Conservation (phyloP, 2,888 invertebrate species). For the Conus canariensis region DNA sequence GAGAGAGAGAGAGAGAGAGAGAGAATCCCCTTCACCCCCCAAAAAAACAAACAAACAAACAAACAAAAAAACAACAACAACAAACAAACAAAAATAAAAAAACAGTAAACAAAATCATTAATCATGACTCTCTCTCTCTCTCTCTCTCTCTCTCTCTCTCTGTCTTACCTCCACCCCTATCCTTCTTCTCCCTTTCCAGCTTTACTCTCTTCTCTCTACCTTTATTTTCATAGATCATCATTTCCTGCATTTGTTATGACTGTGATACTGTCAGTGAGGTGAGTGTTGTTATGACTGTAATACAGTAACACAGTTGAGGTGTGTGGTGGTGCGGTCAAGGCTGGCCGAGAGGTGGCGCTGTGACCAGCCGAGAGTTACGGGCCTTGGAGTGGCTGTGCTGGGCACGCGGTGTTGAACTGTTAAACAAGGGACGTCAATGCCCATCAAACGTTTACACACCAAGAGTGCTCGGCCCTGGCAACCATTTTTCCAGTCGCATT, state of each 20-base stretch:
- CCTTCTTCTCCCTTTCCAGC: too few relatives aligned
- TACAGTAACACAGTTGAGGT: background rate
- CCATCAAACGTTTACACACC: slow-evolving; percentile 7
- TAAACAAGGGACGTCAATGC: slow-evolving; percentile 15
- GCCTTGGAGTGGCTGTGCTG: background rate
- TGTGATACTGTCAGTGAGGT: background rate
- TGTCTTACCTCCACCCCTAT: too few relatives aligned
- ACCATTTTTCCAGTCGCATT: background rate
- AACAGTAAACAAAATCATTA: too few relatives aligned
- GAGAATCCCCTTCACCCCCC: too few relatives aligned
- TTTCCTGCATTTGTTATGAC: background rate
- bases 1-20: too few relatives aligned
- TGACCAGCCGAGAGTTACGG: background rate
- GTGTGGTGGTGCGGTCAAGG: background rate
- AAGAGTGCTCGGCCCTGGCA: background rate
- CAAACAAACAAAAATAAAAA: too few relatives aligned
- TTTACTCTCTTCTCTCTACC: background rate
- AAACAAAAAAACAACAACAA: too few relatives aligned
- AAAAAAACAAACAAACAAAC: too few relatives aligned
- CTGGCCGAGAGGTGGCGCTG: background rate
- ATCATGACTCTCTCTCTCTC: too few relatives aligned
- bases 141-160: too few relatives aligned
- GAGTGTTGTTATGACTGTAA: background rate
- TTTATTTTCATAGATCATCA: background rate
- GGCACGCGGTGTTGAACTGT: background rate